Conservation (phyloP, 2,113 vertebrate species). For the Lepus americanus region DNA sequence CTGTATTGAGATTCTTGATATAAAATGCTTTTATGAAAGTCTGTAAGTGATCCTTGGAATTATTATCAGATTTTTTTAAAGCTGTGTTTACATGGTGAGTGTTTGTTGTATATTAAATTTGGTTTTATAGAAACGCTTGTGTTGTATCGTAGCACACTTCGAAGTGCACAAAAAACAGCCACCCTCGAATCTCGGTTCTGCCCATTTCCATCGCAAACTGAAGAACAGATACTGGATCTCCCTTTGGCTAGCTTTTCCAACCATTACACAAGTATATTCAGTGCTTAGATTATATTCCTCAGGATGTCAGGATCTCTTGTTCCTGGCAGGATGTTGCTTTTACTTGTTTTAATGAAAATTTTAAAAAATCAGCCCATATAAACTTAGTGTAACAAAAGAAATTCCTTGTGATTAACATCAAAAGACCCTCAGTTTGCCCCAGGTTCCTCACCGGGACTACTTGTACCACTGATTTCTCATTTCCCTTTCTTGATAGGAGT, state of each 20-base stretch:
- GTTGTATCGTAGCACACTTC: constrained; percentile 83
- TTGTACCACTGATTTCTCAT: neutral
- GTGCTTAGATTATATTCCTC: neutral
- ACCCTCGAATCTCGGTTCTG: neutral
- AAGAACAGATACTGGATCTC: neutral
- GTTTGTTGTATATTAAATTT: constrained; percentile 91
- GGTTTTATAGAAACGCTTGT: constrained; percentile 89
- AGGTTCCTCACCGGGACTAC: neutral
- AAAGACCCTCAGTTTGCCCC: no score
- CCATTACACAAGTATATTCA: neutral
- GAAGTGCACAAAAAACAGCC: constrained; percentile 60
- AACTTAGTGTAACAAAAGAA: neutral
- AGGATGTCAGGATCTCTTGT: neutral
- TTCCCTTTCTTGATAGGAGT: neutral
- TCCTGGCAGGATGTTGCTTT: neutral
- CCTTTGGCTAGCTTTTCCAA: neutral
- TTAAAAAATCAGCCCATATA: neutral
- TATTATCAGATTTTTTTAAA: constrained; percentile 88
- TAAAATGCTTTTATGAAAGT: constrained; percentile 90
- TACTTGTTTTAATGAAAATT: neutral
- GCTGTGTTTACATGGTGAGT: constrained; percentile 90
- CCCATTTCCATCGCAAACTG: neutral
- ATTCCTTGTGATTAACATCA: neutral
- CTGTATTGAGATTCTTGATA: constrained; percentile 90
- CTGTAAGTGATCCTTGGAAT: constrained; percentile 88